Evolutionary conservation across 1,140 invertebrate genomes (phyloP), one percentile per base, ranked within the genome.

Genomic region (Plutomurus gul): DNA sequence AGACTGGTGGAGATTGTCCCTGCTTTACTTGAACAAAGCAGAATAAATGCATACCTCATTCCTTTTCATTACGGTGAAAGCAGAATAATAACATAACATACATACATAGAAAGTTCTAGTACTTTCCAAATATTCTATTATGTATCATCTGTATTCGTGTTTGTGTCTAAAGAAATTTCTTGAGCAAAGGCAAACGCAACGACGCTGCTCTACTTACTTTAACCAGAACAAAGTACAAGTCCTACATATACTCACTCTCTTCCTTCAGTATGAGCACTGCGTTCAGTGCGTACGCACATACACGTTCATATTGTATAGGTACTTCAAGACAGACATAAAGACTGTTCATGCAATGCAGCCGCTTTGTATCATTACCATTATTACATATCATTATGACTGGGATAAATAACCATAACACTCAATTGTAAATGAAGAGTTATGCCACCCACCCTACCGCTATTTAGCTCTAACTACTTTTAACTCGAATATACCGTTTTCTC

Each of bases 311-410:
- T n/a, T n/a, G n/a, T n/a, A n/a, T n/a, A n/a, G n/a, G n/a, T n/a
- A n/a, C n/a, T n/a, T n/a, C n/a, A n/a, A n/a, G n/a, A n/a, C n/a
- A n/a, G n/a, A n/a, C n/a, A n/a, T n/a, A n/a, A n/a, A n/a, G n/a
- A n/a, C n/a, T n/a, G n/a, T n/a, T n/a, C n/a, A 33, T 65, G 56
- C 30, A 8, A 65, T n/a, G 56, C 25, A 65, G 36, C 27, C 56
- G 56, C 56, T 65, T 65, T 65, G 56, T 65, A 65, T 65, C 56
- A 65, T 65, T 65, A 65, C 56, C 56, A 65, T 65, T 65, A 65
- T 65, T 65, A 65, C 56, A 65, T 65, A 65, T 65, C 56, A 65
- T 65, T 65, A 65, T 65, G 56, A 65, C 27, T 30, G 56, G 56
- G 27, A 65, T 65, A 65, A 65, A 65, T 30, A 65, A 27, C 27